A percentile compares a stretch with the other conserved stretches of the same genome.
Evolutionary conservation across 2,113 vertebrate species (phyloP).

Genomic region (Nothobranchius kuhntae): DNA sequence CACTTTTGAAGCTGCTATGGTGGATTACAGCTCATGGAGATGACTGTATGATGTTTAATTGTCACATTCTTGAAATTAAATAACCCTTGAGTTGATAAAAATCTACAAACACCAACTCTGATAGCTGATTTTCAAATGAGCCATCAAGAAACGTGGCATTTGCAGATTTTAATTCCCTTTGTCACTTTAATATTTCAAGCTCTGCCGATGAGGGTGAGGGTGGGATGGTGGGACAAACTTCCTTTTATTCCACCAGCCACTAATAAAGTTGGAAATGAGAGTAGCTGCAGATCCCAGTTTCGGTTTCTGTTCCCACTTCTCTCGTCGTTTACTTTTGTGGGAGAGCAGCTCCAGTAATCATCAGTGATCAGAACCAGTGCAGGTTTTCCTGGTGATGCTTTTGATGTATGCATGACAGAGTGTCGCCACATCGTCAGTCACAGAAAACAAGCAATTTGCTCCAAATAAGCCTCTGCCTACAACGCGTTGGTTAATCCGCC

Average conservation of each 20-base stretch:
- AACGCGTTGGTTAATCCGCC: slow-evolving; percentile 30
- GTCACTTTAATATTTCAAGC: slow-evolving; percentile 78
- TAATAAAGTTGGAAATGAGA: slow-evolving; percentile 70
- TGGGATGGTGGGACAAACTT: slow-evolving; percentile 70
- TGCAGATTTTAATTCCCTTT: slow-evolving; percentile 80
- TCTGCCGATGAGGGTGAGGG: slow-evolving; percentile 47
- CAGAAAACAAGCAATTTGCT: slow-evolving; percentile 52
- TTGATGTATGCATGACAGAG: slow-evolving; percentile 55
- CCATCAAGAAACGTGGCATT: slow-evolving; percentile 67
- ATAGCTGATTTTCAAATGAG: slow-evolving; percentile 77
- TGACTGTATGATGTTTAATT: slow-evolving; percentile 81
- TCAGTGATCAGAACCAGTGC: slow-evolving; percentile 65
- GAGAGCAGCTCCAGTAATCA: slow-evolving; percentile 67
- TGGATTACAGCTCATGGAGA: slow-evolving; percentile 51
- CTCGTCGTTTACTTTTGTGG: slow-evolving; percentile 62
- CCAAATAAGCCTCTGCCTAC: slow-evolving; percentile 36
- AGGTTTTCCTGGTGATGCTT: slow-evolving; percentile 55
- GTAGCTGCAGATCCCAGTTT: slow-evolving; percentile 38
- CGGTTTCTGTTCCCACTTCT: slow-evolving; percentile 53
- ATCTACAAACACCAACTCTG: slow-evolving; percentile 78
- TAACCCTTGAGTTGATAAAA: slow-evolving; percentile 80
- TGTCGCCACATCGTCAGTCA: slow-evolving; percentile 48
- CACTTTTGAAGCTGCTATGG: slow-evolving; percentile 36
- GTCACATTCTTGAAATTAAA: slow-evolving; percentile 79
- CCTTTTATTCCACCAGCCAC: slow-evolving; percentile 67